phyloP scores from a whole-genome alignment of 2,797 vertebrate species.

The Microctenopoma steveboyesi region DNA sequence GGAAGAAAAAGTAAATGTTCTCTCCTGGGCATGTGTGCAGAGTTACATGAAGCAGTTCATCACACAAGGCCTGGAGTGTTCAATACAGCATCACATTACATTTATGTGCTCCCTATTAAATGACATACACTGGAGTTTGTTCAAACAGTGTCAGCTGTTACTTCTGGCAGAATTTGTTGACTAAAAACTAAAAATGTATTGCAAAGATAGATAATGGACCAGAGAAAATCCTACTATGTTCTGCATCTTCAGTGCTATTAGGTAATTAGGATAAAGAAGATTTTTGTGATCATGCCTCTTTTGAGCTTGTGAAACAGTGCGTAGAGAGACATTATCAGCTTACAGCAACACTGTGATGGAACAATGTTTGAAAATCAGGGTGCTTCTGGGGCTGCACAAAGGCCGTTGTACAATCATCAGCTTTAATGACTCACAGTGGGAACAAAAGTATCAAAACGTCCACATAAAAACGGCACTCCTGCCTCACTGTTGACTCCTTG shows the following conservation, averaged over 20 bases:
- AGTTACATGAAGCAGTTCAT: constrained; percentile 63
- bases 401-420: constrained; percentile 2
- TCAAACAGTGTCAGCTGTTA: not conserved
- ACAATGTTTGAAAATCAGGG: constrained; percentile 13
- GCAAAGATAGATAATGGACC: not conserved
- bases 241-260: constrained; percentile 1
- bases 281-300: constrained; percentile 7
- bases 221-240: not conserved
- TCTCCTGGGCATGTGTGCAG: constrained; percentile 59
- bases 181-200: not conserved
- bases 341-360: not conserved
- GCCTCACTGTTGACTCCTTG: constrained; percentile 13
- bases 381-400: constrained; percentile 6
- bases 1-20: constrained; percentile 61
- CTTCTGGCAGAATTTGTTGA: not conserved
- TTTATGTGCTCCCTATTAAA: constrained; percentile 19
- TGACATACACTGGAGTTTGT: constrained; percentile 7
- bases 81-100: constrained; percentile 40
- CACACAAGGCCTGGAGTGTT: constrained; percentile 36
- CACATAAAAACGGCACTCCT: constrained; percentile 20
- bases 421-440: constrained; percentile 17
- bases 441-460: constrained; percentile 16
- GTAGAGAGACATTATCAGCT: constrained; percentile 1
- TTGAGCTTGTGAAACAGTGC: not conserved
- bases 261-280: constrained; percentile 5